Base-by-base conservation (phyloP, 23 tunicate species). In the Styela clava region DNA sequence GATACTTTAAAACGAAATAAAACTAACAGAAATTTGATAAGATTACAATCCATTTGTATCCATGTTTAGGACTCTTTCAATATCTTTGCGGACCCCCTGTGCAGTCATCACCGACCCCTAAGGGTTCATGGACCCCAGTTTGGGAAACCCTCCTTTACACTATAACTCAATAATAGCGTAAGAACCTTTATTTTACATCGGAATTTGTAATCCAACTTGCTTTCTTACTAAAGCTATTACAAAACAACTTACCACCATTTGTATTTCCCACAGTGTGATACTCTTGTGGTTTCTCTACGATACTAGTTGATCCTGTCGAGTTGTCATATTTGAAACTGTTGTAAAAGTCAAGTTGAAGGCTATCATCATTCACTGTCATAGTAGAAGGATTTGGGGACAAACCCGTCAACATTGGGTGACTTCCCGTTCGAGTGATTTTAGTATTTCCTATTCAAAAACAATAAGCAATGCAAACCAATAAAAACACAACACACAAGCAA, bases 261-360 rank as follows among this genome's bases (percentile, higher is more conserved):
- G 77, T 29, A 71, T 26, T 71, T 16, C 77, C 29, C 3, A 34
- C 3, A 71, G 23, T 71, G 29, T 71, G 18, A 20, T 21, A 26
- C 28, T 76, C 81, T 26, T 52, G 67, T 37, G 64, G 9, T 37
- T 29, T 52, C 35, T 82, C 85, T 0, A 69, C 62, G 21, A 44
- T 30, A 69, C 69, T 82, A 33, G 85, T 82, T 36, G 74, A 51
- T 68, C 85, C 85, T 16, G 85, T 82, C 0, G 74, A 71, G 2
- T 56, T 82, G 78, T 82, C 85, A 37, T 82, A 82, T 1, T 70
- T 70, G 63, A 82, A 68, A 63, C 85, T 82, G 78, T 71, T 82
- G 68, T 82, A 82, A 82, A 82, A 82, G 52, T 76, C 21, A 24
- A 35, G 81, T 37, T 67, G 71, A 67, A 35, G 64, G 52, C 81